Percentiles rank a stretch among this genome's conserved stretches.
Evolutionary conservation across 2,113 vertebrate species (phyloP).

Genomic region (Phalacrocorax pelagicus): DNA sequence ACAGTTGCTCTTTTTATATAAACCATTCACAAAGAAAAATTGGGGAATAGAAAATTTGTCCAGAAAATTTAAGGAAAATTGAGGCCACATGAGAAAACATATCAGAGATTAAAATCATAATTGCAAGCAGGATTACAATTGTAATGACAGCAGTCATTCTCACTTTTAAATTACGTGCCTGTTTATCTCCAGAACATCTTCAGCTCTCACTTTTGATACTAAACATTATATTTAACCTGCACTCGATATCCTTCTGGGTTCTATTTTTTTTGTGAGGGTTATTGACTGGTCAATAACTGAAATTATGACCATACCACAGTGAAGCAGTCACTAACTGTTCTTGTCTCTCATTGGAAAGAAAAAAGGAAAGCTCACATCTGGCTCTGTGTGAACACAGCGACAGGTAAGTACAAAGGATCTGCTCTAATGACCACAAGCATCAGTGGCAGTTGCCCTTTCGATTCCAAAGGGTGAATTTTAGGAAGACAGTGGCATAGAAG

Average conservation of each 20-base stretch:
- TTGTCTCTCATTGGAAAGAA: neutral
- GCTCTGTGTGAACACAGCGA: accelerated
- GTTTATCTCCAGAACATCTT: neutral
- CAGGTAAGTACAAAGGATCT: neutral
- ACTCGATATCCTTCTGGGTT: neutral
- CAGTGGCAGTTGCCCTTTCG: neutral
- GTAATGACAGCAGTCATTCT: neutral
- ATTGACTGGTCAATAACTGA: neutral
- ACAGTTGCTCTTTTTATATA: neutral
- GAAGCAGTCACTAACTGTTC: neutral
- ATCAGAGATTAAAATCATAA: neutral
- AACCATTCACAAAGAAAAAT: neutral
- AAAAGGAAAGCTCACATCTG: neutral
- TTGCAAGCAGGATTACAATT: neutral
- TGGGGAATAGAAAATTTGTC: neutral
- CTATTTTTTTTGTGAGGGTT: neutral
- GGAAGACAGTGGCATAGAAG: neutral
- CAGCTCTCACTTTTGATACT: neutral
- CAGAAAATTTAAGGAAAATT: neutral
- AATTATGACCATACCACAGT: neutral
- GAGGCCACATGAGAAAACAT: neutral
- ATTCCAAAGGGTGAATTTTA: neutral
- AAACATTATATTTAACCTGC: neutral
- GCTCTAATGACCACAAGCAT: neutral
- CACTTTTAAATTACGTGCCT: neutral